These are phyloP conservation scores for Corella eumyota DNA, from an alignment of 23 tunicate species.

Conservation along the genomic window DNA sequence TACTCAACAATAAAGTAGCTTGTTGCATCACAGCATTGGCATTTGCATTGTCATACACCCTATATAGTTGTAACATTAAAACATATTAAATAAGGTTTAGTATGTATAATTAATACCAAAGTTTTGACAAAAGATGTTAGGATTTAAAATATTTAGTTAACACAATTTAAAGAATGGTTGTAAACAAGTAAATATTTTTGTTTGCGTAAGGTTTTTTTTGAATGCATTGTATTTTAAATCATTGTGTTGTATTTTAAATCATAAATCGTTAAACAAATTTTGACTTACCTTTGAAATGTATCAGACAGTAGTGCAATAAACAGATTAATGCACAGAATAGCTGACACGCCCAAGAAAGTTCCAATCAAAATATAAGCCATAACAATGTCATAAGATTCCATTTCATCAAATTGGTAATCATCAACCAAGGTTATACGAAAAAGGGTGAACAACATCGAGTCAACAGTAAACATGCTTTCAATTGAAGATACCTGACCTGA, in stretches of 20 bases:
- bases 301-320: conserved; percentile 96
- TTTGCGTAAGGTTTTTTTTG: too few relatives aligned
- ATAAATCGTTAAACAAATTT: neutral
- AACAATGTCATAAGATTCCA: conserved; percentile 68
- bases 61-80: conserved; percentile 2
- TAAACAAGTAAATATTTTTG: too few relatives aligned
- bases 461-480: conserved; percentile 55
- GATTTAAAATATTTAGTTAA: too few relatives aligned
- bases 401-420: conserved; percentile 74
- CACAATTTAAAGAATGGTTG: too few relatives aligned
- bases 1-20: conserved; percentile 49
- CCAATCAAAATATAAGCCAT: conserved; percentile 85
- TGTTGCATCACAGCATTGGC: conserved; percentile 99
- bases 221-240: too few relatives aligned
- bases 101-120: too few relatives aligned
- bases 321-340: conserved; percentile 76
- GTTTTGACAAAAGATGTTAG: too few relatives aligned
- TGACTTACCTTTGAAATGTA: conserved; percentile 76
- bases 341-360: conserved; percentile 66
- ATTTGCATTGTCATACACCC: conserved; percentile 92
- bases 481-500: conserved; percentile 43
- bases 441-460: conserved; percentile 67
- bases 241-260: too few relatives aligned
- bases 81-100: too few relatives aligned
- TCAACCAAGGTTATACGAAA: conserved; percentile 92